Evolutionary conservation across 2,888 invertebrate genomes (phyloP), one percentile per base, ranked within the genome.

Genomic region (Epinotia brunnichana): DNA sequence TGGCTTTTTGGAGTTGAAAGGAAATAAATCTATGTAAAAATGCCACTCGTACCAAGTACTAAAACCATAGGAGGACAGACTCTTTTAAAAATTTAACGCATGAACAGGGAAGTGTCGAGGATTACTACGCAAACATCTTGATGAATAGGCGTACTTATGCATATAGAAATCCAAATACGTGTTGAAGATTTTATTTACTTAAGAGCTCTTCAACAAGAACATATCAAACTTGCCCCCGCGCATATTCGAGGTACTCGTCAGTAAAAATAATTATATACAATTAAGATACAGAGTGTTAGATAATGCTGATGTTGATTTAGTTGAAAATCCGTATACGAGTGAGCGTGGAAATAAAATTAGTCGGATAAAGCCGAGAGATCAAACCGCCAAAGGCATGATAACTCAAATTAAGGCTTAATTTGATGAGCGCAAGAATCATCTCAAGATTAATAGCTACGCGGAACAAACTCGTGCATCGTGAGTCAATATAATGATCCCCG

Each of bases 401-500:
- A 75, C 73, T 74, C 67, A 74, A 73, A 74, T 73, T 74, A 77
- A 75, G 72, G 74, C 74, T 72, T 64, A 75, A 67, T 69, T 69
- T 73, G 74, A 72, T 73, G 78, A 79, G 77, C 77, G 76, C 76
- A 75, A 80, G 78, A 80, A 86, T 85, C 86, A 86, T 87, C 85
- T 77, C 76, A 82, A 85, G 86, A 89, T 88, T 90, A 88, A 90
- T 89, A 76, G 77, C 78, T 82, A 91, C 87, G 84, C 91, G 92
- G 91, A 92, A 92, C 88, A 83, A 78, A 78, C 73, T 79, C 77
- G 77, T 77, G 80, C 83, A 78, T 89, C 91, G 90, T 90, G 90
- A 90, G 87, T 82, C 84, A 81, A 76, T 72, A 83, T 85, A 88
- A 88, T 85, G 89, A 88, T 87, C 84, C 80, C 81, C 81, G 82